phyloP scores from a whole-genome alignment of 2,113 vertebrate species.

The Riparia riparia region DNA sequence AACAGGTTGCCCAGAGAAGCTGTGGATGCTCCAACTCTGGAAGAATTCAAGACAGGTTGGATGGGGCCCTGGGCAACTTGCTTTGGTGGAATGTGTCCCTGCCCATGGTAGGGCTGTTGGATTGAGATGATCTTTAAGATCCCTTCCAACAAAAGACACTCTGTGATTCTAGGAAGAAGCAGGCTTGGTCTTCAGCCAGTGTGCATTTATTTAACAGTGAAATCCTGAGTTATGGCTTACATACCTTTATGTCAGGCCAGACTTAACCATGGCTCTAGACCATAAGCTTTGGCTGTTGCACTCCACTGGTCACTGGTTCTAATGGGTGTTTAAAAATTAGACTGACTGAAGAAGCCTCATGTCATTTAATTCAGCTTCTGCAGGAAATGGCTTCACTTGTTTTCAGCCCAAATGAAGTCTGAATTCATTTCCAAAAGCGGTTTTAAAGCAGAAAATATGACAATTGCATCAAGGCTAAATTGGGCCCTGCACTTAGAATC shows the following conservation, averaged over 20 bases:
- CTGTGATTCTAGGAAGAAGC: neutral
- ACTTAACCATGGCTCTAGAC: neutral
- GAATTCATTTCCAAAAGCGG: neutral
- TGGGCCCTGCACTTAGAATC: neutral
- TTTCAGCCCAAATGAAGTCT: neutral
- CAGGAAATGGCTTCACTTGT: neutral
- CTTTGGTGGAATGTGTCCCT: neutral
- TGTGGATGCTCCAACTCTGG: neutral
- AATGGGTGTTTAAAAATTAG: neutral
- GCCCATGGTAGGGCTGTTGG: fast-evolving
- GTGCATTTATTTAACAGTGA: neutral
- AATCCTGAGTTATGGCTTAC: neutral
- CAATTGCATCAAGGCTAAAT: neutral
- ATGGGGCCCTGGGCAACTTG: neutral
- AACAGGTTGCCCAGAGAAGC: neutral
- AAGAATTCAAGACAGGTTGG: neutral
- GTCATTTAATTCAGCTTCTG: neutral
- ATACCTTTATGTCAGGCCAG: neutral
- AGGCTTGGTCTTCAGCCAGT: neutral
- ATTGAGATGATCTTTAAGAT: neutral
- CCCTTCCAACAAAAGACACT: neutral
- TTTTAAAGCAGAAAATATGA: neutral
- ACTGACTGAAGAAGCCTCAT: neutral
- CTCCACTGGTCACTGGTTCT: neutral
- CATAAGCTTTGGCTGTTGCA: neutral